A percentile compares a stretch with the other conserved stretches of the same genome.
phyloP scores from a whole-genome alignment of 2,113 vertebrate species.

The Pygoscelis adeliae region DNA sequence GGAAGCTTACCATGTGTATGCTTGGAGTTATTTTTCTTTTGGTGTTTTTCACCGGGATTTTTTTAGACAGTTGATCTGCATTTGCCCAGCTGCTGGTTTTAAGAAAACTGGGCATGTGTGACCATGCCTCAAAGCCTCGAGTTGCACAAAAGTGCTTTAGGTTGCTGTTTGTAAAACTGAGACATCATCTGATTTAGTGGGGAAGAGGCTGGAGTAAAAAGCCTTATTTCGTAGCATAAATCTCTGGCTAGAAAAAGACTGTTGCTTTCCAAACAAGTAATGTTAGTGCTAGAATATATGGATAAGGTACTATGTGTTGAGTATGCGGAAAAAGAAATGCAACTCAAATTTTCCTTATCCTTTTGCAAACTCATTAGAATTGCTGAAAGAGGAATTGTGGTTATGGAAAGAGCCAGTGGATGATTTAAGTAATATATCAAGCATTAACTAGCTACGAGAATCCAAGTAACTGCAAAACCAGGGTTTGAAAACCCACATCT shows the following conservation, averaged over 20 bases:
- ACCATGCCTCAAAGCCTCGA: neutral
- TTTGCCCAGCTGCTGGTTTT: neutral
- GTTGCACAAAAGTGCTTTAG: neutral
- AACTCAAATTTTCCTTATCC: neutral
- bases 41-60: neutral
- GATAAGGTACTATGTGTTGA: neutral
- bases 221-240: neutral
- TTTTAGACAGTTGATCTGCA: accelerated
- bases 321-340: neutral
- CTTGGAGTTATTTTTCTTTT: neutral
- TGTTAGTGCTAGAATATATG: neutral
- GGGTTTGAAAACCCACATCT: constrained; percentile 59
- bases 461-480: neutral
- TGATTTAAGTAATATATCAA: neutral
- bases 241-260: neutral
- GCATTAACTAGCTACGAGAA: neutral
- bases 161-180: neutral
- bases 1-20: neutral
- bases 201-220: neutral
- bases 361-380: neutral
- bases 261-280: neutral
- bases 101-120: neutral
- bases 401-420: neutral
- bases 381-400: neutral
- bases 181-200: neutral